Conservation (phyloP, 2,888 invertebrate genomes). For the Drosophila demipolita region DNA sequence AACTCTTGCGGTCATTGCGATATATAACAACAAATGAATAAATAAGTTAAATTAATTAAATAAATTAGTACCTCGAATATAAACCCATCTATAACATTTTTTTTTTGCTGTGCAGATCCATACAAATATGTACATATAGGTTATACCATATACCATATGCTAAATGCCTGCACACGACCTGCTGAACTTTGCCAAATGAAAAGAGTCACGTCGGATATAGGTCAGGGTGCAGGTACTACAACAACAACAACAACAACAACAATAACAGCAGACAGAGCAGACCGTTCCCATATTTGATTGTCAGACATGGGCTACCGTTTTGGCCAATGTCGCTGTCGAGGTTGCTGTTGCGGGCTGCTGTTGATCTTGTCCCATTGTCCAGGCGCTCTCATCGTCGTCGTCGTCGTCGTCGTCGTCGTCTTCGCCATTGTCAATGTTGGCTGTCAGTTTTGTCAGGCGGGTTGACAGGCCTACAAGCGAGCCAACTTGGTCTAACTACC, state of each 20-base stretch:
- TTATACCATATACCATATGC: conserved; percentile 39
- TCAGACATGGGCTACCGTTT: conserved; percentile 74
- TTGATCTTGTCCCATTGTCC: conserved; percentile 26
- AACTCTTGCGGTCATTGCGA: not conserved
- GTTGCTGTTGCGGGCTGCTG: conserved; percentile 7
- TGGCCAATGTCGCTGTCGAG: conserved; percentile 41
- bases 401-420: conserved; percentile 29
- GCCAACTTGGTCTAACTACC: conserved; percentile 62
- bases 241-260: conserved; percentile 36
- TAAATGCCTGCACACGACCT: conserved; percentile 56
- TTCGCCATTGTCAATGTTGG: conserved; percentile 74
- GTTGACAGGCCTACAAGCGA: conserved; percentile 74
- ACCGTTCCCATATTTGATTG: conserved; percentile 77
- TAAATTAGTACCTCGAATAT: not conserved
- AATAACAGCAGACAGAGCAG: not conserved
- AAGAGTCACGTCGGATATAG: conserved; percentile 58
- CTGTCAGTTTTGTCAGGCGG: conserved; percentile 78
- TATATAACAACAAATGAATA: not conserved
- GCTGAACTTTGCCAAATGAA: conserved; percentile 54
- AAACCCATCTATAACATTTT: not conserved
- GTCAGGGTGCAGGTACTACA: conserved; percentile 63
- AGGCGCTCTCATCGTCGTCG: conserved; percentile 40
- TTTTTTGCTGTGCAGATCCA: not conserved
- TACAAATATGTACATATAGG: conserved; percentile 5
- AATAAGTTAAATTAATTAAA: not conserved